Base-by-base conservation (phyloP, 2,113 vertebrate species). In the Salvelinus sp. region DNA sequence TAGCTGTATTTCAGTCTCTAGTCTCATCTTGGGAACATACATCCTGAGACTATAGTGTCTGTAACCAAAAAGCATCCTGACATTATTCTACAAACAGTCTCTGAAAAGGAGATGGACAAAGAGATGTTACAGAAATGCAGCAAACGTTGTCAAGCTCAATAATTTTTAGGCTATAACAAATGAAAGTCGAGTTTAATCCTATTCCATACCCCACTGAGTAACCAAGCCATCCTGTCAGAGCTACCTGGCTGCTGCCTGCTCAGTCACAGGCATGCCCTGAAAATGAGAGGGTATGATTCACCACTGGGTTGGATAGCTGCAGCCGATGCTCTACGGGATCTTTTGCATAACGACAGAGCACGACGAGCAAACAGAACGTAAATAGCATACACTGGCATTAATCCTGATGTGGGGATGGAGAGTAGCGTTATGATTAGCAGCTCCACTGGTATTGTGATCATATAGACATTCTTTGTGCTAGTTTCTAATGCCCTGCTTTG, bases 291-390 rank as follows among this genome's bases (percentile, higher is more conserved):
- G 25, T 7, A 58, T 33, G 54, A 60, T 72, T 54, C 50, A 54
- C 50, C 12, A 54, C 50, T 16, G 14, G 50, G 50, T 48, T 64
- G 69, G 69, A 63, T 5, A 3, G 28, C 44, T 65, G 2, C 62
- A 68, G 44, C 70, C 62, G 54, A 25, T 69, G 71, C 50, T 54
- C 44, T 33, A 28, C 22, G 2, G 33, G 50, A 47, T 47, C 22
- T 62, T 78, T 64, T 73, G 57, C 23, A 73, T 68, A 63, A 74
- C 69, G 54, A 69, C 18, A 48, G 30, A n/a, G 54, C 54, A 5
- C 18, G 22, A 27, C 14, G 47, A 66, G 44, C 76, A 66, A 77
- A 66, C 47, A 28, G n/a, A 44, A 4, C 9, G 22, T 62, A 28
- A 73, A 63, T 27, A 69, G 23, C 54, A 78, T 50, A 62, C 12